Evolutionary conservation across 2,113 vertebrate species (phyloP).

Genomic region (Chloropsis hardwickii): DNA sequence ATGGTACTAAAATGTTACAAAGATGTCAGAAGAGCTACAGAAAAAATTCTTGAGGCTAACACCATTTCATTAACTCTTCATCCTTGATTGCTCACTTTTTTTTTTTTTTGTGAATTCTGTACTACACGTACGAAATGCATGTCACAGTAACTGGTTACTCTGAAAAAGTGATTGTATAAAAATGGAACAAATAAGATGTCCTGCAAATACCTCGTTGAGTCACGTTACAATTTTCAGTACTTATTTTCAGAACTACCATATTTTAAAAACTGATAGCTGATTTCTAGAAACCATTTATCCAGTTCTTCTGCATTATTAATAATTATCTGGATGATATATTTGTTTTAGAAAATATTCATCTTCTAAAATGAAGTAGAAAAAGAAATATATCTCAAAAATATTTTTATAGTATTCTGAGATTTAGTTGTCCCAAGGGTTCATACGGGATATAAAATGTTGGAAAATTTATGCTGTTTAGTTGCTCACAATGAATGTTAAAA

Average conservation of each 20-base stretch:
- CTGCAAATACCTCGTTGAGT: constrained; percentile 41
- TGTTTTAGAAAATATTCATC: constrained; percentile 15
- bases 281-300: constrained; percentile 31
- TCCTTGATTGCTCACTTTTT: constrained; percentile 8
- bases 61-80: neutral
- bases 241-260: constrained; percentile 11
- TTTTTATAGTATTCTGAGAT: constrained; percentile 6
- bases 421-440: constrained; percentile 13
- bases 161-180: neutral
- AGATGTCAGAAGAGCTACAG: neutral
- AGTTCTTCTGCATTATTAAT: constrained; percentile 13
- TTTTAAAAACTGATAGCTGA: constrained; percentile 24
- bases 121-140: neutral
- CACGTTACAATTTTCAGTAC: constrained; percentile 49
- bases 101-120: neutral
- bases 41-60: neutral
- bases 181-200: constrained; percentile 3
- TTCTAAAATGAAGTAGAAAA: constrained; percentile 42
- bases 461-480: constrained; percentile 35
- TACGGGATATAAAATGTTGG: constrained; percentile 26
- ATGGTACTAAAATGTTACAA: neutral
- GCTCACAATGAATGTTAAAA: constrained; percentile 33
- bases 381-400: constrained; percentile 23
- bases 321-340: constrained; percentile 7
- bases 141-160: constrained; percentile 7